phyloP scores from a whole-genome alignment of 1,140 invertebrate species.

The Laupala kohalensis region DNA sequence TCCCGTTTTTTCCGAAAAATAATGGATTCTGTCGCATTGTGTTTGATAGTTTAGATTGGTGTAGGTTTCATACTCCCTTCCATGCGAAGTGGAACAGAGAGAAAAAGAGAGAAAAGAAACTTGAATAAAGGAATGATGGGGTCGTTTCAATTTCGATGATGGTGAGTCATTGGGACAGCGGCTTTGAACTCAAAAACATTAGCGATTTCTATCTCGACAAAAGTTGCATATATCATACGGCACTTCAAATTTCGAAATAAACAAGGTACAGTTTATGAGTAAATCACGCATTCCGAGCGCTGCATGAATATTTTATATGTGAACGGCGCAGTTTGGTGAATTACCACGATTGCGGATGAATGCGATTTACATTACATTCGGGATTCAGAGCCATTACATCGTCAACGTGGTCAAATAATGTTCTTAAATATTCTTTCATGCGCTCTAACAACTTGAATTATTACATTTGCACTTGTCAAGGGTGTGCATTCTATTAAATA shows the following conservation, averaged over 20 bases:
- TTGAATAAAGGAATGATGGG: background rate
- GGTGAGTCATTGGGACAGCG: background rate
- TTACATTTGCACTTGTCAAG: background rate
- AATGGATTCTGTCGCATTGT: background rate
- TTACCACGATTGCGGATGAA: background rate
- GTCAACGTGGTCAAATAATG: background rate
- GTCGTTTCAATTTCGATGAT: background rate
- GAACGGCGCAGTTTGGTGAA: background rate
- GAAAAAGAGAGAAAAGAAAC: background rate
- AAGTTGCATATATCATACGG: background rate
- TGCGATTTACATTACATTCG: background rate
- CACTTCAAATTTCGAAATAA: background rate
- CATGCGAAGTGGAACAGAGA: too few relatives aligned
- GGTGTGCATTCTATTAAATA: background rate
- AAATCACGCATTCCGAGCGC: background rate
- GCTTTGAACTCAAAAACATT: background rate
- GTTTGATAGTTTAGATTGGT: background rate
- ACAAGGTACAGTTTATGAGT: background rate
- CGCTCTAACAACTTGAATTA: background rate
- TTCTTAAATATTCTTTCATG: background rate
- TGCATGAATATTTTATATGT: background rate
- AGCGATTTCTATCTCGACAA: background rate
- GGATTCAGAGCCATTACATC: background rate
- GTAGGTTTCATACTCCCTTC: background rate
- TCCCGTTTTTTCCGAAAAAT: background rate